A percentile compares a stretch with the other conserved stretches of the same genome.
phyloP scores from a whole-genome alignment of 2,888 invertebrate genomes.

The Lacanobia wlatinum region DNA sequence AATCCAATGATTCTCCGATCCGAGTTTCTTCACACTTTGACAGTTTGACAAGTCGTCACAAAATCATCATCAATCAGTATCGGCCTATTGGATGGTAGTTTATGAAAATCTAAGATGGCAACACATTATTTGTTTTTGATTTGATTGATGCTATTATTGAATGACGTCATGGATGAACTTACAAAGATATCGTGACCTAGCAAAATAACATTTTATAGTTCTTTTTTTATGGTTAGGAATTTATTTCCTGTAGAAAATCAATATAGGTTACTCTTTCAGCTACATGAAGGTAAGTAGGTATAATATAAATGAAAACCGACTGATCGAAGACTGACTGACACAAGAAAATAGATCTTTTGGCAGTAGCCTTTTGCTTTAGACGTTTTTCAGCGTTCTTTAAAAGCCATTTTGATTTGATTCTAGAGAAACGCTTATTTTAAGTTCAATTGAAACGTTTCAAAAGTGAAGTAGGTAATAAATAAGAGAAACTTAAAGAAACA shows the following conservation, averaged over 20 bases:
- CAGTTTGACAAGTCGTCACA: conserved; percentile 24
- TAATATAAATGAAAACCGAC: neutral
- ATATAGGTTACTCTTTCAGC: neutral
- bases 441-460: too few relatives aligned
- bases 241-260: neutral
- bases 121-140: conserved; percentile 34
- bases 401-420: neutral
- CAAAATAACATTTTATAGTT: conserved; percentile 13
- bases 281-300: neutral
- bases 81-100: conserved; percentile 21
- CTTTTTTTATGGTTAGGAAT: neutral
- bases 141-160: conserved; percentile 30
- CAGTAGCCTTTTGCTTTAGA: neutral
- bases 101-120: conserved; percentile 16
- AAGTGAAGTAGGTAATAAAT: too few relatives aligned
- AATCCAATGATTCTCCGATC: neutral
- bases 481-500: too few relatives aligned
- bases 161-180: conserved; percentile 39
- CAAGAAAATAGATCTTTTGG: neutral
- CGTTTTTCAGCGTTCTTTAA: neutral
- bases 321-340: neutral
- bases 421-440: too few relatives aligned
- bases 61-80: conserved; percentile 10
- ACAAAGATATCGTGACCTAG: conserved; percentile 29
- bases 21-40: conserved; percentile 8